Evolutionary conservation across 2,888 invertebrate species (phyloP), one percentile per base, ranked within the genome.

Genomic region (Calliscelio sp.): DNA sequence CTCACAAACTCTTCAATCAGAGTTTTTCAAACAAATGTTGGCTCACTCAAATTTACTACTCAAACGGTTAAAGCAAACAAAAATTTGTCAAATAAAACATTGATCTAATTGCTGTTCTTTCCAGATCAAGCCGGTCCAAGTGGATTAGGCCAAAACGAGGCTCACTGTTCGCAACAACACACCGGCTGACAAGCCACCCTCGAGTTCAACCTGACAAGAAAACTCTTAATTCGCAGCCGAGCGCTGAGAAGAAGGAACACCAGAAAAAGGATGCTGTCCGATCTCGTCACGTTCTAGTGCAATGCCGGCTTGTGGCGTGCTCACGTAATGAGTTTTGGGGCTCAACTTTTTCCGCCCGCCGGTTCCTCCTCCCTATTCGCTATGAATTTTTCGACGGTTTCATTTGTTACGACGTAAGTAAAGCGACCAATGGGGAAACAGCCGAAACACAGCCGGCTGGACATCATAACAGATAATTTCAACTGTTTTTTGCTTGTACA

Each of bases 71-170:
- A n/a, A n/a, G n/a, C n/a, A n/a, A n/a, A n/a, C n/a, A n/a, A n/a
- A n/a, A n/a, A n/a, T n/a, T n/a, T n/a, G n/a, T n/a, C n/a, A n/a
- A n/a, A n/a, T n/a, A n/a, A n/a, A n/a, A n/a, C n/a, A n/a, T n/a
- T n/a, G n/a, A n/a, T n/a, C n/a, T n/a, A n/a, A n/a, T n/a, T n/a
- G n/a, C n/a, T n/a, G n/a, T 53, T 11, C 25, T 32, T 88, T 88
- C n/a, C 86, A 90, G 91, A 88, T 74, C 85, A 89, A 66, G 80
- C 90, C 0, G 87, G 90, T 5, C 87, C 89, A 35, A 90, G 90
- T 57, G 89, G 89, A 53, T 82, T 89, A 63, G 80, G 85, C n/a
- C 89, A 88, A 74, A 77, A 71, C 61, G 88, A 86, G 57, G 80
- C 86, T 51, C 87, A 88, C 28, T 87, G 89, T 63, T 88, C 90